A percentile compares a stretch with the other conserved stretches of the same genome.
Conservation (phyloP, 2,888 invertebrate genomes). For the Polietes domitor region DNA sequence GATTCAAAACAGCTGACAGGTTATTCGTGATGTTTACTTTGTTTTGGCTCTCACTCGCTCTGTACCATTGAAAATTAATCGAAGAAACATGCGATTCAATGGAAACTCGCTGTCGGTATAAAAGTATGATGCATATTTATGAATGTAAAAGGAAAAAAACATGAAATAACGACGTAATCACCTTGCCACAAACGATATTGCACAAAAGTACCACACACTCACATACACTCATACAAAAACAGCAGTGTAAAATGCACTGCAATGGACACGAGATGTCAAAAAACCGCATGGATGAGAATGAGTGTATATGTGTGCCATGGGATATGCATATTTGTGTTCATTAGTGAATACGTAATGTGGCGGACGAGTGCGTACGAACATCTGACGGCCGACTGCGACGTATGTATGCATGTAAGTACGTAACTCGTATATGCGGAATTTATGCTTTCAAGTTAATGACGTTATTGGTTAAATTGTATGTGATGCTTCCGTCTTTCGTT, state of each 20-base stretch:
- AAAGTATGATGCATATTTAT: constrained; percentile 15
- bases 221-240: too few species aligned
- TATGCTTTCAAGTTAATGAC: constrained; percentile 20
- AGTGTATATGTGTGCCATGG: background rate
- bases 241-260: too few species aligned
- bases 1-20: too few species aligned
- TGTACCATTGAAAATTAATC: background rate
- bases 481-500: constrained; percentile 21
- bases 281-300: constrained; percentile 27
- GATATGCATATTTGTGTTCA: background rate
- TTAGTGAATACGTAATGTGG: background rate
- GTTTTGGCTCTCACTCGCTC: too few species aligned
- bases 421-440: background rate
- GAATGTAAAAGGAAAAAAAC: background rate
- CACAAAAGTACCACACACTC: too few species aligned
- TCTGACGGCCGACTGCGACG: too few species aligned
- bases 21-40: too few species aligned
- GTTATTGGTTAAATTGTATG: constrained; percentile 33
- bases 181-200: constrained; percentile 31
- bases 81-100: constrained; percentile 6
- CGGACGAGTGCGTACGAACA: background rate
- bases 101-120: background rate
- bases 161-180: constrained; percentile 49
- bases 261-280: background rate
- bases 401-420: too few species aligned